Conservation (phyloP, 2,888 invertebrate species). For the Oxytorus armatus region DNA sequence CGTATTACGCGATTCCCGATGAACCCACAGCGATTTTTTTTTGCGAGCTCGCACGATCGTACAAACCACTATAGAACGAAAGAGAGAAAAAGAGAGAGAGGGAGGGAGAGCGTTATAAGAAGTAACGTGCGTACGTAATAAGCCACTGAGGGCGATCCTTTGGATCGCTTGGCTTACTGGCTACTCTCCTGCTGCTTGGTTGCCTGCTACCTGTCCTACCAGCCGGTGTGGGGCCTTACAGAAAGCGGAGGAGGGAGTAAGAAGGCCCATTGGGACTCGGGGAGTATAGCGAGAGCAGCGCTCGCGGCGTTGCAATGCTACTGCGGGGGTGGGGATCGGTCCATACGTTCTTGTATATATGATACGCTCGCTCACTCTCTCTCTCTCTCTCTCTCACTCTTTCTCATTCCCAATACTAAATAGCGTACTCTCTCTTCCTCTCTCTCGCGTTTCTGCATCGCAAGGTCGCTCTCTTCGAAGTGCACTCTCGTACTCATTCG, state of each 20-base stretch:
- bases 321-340: conserved; percentile 66
- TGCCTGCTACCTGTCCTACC: conserved; percentile 51
- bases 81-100: conserved; percentile 3
- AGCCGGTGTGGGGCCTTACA: conserved; percentile 63
- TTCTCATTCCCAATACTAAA: conserved; percentile 11
- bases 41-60: conserved; percentile 20
- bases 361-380: conserved; percentile 20
- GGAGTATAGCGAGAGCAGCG: conserved; percentile 40
- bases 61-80: conserved; percentile 11
- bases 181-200: conserved; percentile 53
- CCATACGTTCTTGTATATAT: conserved; percentile 37
- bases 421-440: conserved; percentile 8
- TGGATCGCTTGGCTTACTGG: conserved; percentile 60
- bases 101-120: conserved; percentile 37
- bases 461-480: conserved; percentile 63
- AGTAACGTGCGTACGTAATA: conserved; percentile 76
- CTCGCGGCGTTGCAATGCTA: conserved; percentile 49
- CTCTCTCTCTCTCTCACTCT: conserved; percentile 10
- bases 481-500: conserved; percentile 34
- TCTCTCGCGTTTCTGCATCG: conserved; percentile 47
- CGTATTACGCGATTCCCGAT: conserved; percentile 53
- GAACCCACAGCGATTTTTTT: conserved; percentile 39
- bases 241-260: conserved; percentile 51
- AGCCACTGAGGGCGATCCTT: conserved; percentile 73
- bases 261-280: conserved; percentile 60